Base-by-base conservation (phyloP, 2,888 invertebrate species). In the Chymomyza caudatula region DNA sequence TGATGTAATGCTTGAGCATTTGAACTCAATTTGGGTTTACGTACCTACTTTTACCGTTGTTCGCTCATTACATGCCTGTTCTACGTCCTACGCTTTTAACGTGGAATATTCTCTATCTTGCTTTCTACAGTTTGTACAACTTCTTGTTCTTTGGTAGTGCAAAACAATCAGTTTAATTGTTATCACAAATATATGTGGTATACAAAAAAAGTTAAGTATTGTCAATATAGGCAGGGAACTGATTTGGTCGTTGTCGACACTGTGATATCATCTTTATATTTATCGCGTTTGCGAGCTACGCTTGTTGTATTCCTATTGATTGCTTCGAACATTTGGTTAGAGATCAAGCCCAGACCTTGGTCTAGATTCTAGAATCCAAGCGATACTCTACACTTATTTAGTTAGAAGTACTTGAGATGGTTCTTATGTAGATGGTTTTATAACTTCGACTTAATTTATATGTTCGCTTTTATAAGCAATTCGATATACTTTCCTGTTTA, bases 31-130 rank as follows among this genome's bases (percentile, higher is more conserved):
- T 11, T 29, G 29, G 4, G 44, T 44, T 4, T 55, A 47, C 54
- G 66, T 72, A 37, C 37, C 63, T 69, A 69, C 73, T 71, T 78
- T 78, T 78, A 76, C 77, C 77, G 76, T 76, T 65, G 64, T 67
- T 76, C 62, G 76, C 78, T 81, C 77, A 78, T 71, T 77, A 76
- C 71, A 71, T 67, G 67, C 78, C 47, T 69, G 65, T 69, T 73
- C 70, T 70, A n/a, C n/a, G n/a, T n/a, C n/a, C 44, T 47, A 17
- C 44, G 17, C 44, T 47, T 11, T 17, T 47, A 3, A n/a, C n/a
- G n/a, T n/a, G n/a, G n/a, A n/a, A n/a, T n/a, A n/a, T n/a, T n/a
- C n/a, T n/a, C n/a, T n/a, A n/a, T n/a, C n/a, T n/a, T n/a, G n/a
- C n/a, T n/a, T n/a, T n/a, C n/a, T n/a, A n/a, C n/a, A 15, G 5